Evolutionary conservation across 1,140 invertebrate genomes (phyloP).

Genomic region (Centruroides vittatus): DNA sequence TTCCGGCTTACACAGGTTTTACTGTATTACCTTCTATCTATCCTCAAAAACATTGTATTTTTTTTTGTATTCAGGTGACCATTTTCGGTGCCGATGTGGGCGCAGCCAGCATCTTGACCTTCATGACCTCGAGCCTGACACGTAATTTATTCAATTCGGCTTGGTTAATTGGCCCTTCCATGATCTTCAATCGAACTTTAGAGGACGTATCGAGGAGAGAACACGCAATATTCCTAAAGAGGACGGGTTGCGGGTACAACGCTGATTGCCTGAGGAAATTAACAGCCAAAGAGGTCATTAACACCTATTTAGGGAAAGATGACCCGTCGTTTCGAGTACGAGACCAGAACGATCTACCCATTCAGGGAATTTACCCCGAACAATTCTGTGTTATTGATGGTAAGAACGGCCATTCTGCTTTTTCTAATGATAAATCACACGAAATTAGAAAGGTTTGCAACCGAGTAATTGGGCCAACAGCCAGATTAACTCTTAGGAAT

Average conservation of each 20-base stretch:
- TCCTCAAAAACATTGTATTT: too few species aligned
- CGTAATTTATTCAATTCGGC: conserved; percentile 3
- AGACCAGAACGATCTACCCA: conserved; percentile 21
- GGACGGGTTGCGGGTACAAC: conserved; percentile 5
- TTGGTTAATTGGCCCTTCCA: conserved; percentile 16
- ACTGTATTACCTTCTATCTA: too few species aligned
- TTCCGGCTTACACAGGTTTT: too few species aligned
- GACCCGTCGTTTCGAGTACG: conserved; percentile 19
- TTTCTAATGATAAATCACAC: too few species aligned
- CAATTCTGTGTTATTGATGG: conserved; percentile 18
- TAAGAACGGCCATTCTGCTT: not conserved
- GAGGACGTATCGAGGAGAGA: conserved; percentile 5
- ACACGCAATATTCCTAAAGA: conserved; percentile 9
- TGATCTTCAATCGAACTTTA: conserved; percentile 15
- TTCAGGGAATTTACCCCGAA: conserved; percentile 18
- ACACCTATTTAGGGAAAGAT: conserved; percentile 16
- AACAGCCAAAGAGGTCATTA: conserved; percentile 2
- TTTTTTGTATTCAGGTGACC: conserved; percentile 4
- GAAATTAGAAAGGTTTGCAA: too few species aligned
- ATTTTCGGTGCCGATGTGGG: conserved; percentile 13
- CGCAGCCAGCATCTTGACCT: conserved; percentile 9
- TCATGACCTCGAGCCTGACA: not conserved
- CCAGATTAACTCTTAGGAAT: too few species aligned
- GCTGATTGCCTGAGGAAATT: conserved; percentile 8
- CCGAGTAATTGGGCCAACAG: too few species aligned